phyloP scores from a whole-genome alignment of 2,113 vertebrate genomes.

The Benitochromis conjunctus region DNA sequence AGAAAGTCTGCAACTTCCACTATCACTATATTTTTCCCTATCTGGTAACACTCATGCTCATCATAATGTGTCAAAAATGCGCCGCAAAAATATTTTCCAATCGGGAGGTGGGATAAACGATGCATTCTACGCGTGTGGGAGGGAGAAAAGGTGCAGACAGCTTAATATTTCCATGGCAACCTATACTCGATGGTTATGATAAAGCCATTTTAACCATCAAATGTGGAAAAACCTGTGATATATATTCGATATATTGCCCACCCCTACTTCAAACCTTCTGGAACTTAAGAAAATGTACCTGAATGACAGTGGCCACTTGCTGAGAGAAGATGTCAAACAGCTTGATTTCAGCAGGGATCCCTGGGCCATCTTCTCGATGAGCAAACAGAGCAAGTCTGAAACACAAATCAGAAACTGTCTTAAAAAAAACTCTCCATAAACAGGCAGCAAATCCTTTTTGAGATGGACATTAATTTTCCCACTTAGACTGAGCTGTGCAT shows the following conservation, averaged over 20 bases:
- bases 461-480: no score
- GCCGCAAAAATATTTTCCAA: fast-evolving
- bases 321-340: constrained; percentile 99
- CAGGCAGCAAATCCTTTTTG: not conserved
- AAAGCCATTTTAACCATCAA: not conserved
- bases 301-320: constrained; percentile 97
- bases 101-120: fast-evolving
- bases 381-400: constrained; percentile 92
- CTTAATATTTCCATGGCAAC: fast-evolving
- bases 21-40: not conserved
- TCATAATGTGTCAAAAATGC: fast-evolving
- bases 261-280: fast-evolving
- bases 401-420: not conserved
- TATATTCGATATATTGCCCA: not conserved
- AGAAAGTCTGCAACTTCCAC: fast-evolving
- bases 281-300: constrained; percentile 65
- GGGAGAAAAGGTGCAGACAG: not conserved
- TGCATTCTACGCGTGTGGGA: not conserved
- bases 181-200: fast-evolving
- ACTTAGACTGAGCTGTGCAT: not conserved
- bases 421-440: not conserved
- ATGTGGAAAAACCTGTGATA: fast-evolving
- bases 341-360: constrained; percentile 96
- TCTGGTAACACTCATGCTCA: fast-evolving
- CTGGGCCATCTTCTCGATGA: constrained; percentile 96